Conservation (phyloP, 2,113 vertebrate species). For the Taxidea taxus region DNA sequence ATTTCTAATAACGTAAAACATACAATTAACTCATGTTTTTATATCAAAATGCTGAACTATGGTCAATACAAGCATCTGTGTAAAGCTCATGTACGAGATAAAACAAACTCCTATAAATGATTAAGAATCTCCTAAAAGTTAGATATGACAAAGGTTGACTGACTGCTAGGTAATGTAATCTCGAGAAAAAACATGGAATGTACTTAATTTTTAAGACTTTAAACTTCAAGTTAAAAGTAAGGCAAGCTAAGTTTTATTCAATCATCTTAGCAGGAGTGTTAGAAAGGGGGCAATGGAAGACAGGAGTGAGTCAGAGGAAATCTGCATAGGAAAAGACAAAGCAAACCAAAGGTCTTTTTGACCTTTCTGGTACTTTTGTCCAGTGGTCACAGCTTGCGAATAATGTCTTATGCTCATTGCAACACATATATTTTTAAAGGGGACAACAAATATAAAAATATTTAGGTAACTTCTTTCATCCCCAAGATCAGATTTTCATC, state of each 20-base stretch:
- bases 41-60: conserved; percentile 44
- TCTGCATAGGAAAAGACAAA: not conserved
- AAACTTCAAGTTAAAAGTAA: conserved; percentile 41
- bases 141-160: conserved; percentile 82
- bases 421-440: conserved; percentile 24
- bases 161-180: conserved; percentile 76
- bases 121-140: conserved; percentile 81
- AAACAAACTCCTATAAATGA: conserved; percentile 81
- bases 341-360: not conserved
- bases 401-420: not conserved
- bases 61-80: conserved; percentile 83
- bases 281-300: not conserved
- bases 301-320: not conserved
- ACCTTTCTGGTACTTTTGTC: conserved; percentile 12
- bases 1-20: conserved; percentile 29
- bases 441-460: not conserved
- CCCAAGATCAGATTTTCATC: not conserved
- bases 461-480: conserved; percentile 2
- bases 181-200: not conserved
- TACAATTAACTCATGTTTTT: not conserved
- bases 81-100: conserved; percentile 78
- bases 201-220: not conserved
- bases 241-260: conserved; percentile 25
- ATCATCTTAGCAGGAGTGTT: not conserved
- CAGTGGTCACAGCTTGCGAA: not conserved